Conservation (phyloP, 2,888 invertebrate genomes). For the Chymomyza caudatula region DNA sequence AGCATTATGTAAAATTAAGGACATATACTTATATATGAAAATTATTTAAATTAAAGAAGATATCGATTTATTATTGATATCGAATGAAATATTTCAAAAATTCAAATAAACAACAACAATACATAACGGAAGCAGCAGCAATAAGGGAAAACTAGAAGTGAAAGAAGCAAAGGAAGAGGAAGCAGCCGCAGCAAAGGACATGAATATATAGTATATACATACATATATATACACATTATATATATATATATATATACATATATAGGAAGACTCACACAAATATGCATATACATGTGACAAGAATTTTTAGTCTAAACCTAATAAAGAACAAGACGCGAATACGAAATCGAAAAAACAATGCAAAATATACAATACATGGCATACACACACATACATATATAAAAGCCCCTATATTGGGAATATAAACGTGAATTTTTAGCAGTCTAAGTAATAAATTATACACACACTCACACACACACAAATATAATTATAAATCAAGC, state of each 20-base stretch:
- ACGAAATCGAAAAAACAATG: conserved; percentile 1
- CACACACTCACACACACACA: conserved; percentile 44
- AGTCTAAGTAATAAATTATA: conserved; percentile 65
- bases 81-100: conserved; percentile 4
- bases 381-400: conserved; percentile 30
- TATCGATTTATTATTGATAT: conserved; percentile 48
- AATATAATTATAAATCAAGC: conserved; percentile 24
- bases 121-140: conserved; percentile 18
- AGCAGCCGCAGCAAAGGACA: not conserved
- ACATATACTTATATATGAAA: conserved; percentile 42
- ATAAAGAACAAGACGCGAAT: not conserved
- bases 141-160: conserved; percentile 19
- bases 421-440: conserved; percentile 71
- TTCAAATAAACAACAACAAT: not conserved
- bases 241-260: conserved; percentile 13
- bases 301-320: conserved; percentile 36
- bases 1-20: conserved; percentile 55
- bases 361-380: conserved; percentile 23
- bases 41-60: conserved; percentile 46
- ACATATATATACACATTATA: conserved; percentile 18
- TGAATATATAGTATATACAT: conserved; percentile 27
- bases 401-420: conserved; percentile 63
- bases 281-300: conserved; percentile 29
- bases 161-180: conserved; percentile 27
- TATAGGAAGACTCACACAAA: conserved; percentile 16